Conservation (phyloP, 2,797 vertebrate genomes). For the Cyprinella venusta region DNA sequence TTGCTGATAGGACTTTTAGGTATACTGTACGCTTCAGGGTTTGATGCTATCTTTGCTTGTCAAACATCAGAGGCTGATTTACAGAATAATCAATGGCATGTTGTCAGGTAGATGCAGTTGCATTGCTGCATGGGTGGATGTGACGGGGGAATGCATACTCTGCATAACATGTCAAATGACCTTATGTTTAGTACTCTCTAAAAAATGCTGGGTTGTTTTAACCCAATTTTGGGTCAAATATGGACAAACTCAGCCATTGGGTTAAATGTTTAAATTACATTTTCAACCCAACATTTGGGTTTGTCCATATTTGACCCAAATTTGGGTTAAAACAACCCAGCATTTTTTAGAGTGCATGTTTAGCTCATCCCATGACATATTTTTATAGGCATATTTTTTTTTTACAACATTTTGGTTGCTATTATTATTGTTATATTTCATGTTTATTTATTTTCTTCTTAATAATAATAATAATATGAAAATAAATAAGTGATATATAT, state of each 20-base stretch:
- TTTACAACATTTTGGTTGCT: not conserved
- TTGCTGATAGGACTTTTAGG: not conserved
- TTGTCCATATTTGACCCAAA: too few species aligned
- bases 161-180: not conserved
- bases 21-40: not conserved
- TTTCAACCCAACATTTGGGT: too few species aligned
- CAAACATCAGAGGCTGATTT: slow-evolving; percentile 12
- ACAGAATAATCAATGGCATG: slow-evolving; percentile 24
- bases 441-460: not conserved
- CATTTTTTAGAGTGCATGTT: too few species aligned
- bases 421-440: not conserved
- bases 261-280: too few species aligned
- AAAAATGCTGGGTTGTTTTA: too few species aligned
- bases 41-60: not conserved
- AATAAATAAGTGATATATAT: not conserved
- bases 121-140: not conserved
- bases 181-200: not conserved
- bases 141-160: not conserved
- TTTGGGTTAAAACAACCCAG: too few species aligned
- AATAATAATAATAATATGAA: not conserved
- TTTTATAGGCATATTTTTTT: not conserved
- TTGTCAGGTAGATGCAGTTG: slow-evolving; percentile 4
- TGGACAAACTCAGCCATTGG: too few species aligned
- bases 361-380: not conserved
- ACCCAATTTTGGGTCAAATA: too few species aligned